phyloP scores from a whole-genome alignment of 2,797 vertebrate genomes.

The Leptatherina wallacei region DNA sequence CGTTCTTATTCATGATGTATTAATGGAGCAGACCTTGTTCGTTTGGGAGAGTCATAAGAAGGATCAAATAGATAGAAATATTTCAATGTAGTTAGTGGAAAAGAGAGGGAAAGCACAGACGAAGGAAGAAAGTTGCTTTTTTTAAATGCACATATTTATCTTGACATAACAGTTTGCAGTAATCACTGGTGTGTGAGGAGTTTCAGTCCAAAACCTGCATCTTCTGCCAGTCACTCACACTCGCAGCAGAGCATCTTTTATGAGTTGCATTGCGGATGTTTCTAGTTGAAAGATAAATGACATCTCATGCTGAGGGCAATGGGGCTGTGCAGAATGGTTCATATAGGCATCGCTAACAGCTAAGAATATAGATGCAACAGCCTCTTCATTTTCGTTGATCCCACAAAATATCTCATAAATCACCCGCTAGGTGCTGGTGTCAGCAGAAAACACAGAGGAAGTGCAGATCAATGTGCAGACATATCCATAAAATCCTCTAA shows the following conservation, averaged over 20 bases:
- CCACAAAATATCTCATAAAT: slow-evolving; percentile 60
- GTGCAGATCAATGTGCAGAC: slow-evolving; percentile 58
- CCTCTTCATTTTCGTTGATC: slow-evolving; percentile 48
- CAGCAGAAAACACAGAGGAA: slow-evolving; percentile 51
- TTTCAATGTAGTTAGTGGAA: not conserved
- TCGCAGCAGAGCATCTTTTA: not conserved
- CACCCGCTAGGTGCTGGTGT: slow-evolving; percentile 55
- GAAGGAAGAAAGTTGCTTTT: too few species aligned
- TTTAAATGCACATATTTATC: not conserved
- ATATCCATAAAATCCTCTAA: slow-evolving; percentile 40
- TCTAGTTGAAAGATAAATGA: slow-evolving; percentile 52
- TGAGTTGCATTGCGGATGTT: slow-evolving; percentile 1
- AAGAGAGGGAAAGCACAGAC: too few species aligned
- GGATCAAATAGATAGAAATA: slow-evolving; percentile 7
- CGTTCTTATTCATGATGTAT: slow-evolving; percentile 6
- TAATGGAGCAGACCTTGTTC: slow-evolving; percentile 20
- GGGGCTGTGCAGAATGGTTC: slow-evolving; percentile 48
- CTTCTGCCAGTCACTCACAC: not conserved
- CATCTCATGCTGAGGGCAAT: slow-evolving; percentile 43
- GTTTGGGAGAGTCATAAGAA: slow-evolving; percentile 5
- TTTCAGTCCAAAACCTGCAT: too few species aligned
- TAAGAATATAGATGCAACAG: slow-evolving; percentile 38
- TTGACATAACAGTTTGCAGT: not conserved
- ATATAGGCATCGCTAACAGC: slow-evolving; percentile 23
- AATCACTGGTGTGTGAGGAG: not conserved